phyloP scores from a whole-genome alignment of 2,113 vertebrate genomes.

The Catharus fuscescens region DNA sequence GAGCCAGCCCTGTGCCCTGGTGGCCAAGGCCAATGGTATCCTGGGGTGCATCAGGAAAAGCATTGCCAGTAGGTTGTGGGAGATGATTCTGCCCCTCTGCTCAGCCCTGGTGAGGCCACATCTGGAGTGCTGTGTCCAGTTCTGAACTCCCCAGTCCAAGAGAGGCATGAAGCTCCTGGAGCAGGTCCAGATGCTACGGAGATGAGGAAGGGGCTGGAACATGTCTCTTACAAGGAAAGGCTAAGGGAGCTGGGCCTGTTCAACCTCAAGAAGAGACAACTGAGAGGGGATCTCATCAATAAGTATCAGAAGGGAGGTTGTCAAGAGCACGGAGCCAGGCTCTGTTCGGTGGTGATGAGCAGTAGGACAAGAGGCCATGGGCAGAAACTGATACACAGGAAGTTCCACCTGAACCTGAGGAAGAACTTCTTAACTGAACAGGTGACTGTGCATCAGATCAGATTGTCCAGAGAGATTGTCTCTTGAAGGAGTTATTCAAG shows the following conservation, averaged over 20 bases:
- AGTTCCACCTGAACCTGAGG: neutral
- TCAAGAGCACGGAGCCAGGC: neutral
- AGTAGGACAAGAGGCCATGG: neutral
- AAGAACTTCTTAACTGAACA: neutral
- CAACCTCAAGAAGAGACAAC: neutral
- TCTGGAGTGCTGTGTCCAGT: neutral
- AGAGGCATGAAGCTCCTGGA: neutral
- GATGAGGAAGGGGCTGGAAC: neutral
- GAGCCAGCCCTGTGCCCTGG: neutral
- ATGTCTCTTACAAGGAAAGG: neutral
- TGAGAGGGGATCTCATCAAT: neutral
- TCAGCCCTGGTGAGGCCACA: neutral
- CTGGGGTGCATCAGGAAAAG: neutral
- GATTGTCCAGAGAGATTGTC: neutral
- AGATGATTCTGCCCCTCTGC: neutral
- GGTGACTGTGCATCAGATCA: fast-evolving
- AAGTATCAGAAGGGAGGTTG: neutral
- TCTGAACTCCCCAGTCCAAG: neutral
- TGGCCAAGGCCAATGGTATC: neutral
- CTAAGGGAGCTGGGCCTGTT: neutral
- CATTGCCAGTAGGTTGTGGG: fast-evolving
- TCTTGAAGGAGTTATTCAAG: neutral
- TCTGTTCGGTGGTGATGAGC: neutral
- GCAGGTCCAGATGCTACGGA: too few species aligned
- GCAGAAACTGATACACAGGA: neutral